Conservation (phyloP, 2,888 invertebrate species). For the Nymphalis urticae region DNA sequence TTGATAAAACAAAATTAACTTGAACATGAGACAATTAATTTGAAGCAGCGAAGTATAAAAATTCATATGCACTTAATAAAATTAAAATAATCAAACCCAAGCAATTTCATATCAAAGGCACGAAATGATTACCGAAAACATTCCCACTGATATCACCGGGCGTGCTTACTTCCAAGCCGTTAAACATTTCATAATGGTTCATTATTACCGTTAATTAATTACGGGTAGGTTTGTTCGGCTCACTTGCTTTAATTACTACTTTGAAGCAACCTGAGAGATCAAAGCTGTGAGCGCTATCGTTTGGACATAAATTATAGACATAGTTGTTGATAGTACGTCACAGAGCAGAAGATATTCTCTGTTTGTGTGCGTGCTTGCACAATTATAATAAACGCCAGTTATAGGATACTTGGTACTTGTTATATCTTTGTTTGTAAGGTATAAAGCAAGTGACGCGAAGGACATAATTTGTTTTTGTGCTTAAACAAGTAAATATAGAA, state of each 20-base stretch:
- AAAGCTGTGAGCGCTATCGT: conserved; percentile 31
- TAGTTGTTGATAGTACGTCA: no score
- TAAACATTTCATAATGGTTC: conserved; percentile 56
- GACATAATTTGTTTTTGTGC: no score
- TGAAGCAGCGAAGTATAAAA: background rate
- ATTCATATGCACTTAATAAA: background rate
- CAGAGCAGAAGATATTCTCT: no score
- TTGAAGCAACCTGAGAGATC: conserved; percentile 41
- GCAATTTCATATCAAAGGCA: background rate
- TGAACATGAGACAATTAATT: no score
- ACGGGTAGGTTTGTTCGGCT: conserved; percentile 38
- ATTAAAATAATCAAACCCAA: background rate
- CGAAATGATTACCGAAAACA: background rate
- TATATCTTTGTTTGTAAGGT: no score
- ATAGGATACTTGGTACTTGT: no score
- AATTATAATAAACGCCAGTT: no score
- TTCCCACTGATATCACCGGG: background rate
- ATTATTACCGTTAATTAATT: conserved; percentile 62
- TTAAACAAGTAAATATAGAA: no score
- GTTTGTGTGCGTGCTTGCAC: no score
- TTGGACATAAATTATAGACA: background rate
- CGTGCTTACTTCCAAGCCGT: conserved; percentile 49
- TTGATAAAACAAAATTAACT: no score
- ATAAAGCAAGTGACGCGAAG: no score
- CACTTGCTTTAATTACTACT: conserved; percentile 56